phyloP scores from a whole-genome alignment of 2,113 vertebrate species.

The Connochaetes taurinus region DNA sequence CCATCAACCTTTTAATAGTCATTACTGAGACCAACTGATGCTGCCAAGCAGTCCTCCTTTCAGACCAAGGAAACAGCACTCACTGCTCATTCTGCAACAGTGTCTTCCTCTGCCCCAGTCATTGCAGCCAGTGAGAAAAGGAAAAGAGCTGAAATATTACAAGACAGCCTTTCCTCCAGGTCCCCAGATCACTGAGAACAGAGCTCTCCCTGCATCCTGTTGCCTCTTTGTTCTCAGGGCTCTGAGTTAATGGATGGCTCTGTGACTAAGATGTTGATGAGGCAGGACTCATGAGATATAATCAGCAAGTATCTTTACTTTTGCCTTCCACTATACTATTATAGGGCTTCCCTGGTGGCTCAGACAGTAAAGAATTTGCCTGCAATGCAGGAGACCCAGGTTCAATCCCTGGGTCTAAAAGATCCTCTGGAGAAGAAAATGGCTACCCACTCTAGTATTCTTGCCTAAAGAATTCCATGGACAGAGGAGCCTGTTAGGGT shows the following conservation, averaged over 20 bases:
- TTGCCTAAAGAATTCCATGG: neutral
- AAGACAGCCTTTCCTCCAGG: neutral
- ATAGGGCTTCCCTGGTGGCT: neutral
- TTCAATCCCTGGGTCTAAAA: neutral
- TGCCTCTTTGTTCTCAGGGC: neutral
- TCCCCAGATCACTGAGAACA: neutral
- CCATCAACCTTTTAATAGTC: neutral
- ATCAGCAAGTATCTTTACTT: neutral
- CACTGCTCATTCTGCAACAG: neutral
- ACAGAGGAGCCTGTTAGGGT: neutral
- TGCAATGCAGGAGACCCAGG: neutral
- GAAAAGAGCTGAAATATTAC: neutral
- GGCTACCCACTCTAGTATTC: neutral
- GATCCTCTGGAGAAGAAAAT: neutral
- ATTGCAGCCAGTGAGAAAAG: neutral
- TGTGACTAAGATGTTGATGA: neutral
- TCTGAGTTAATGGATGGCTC: neutral
- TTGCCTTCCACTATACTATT: neutral
- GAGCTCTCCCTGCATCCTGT: neutral
- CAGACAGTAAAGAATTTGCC: neutral
- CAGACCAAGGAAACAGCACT: neutral
- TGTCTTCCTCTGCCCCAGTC: neutral
- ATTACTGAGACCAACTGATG: neutral
- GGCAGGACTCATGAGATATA: neutral
- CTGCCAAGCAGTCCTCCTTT: neutral